Conservation (phyloP, 2,113 vertebrate genomes). For the Oryzias woworae region DNA sequence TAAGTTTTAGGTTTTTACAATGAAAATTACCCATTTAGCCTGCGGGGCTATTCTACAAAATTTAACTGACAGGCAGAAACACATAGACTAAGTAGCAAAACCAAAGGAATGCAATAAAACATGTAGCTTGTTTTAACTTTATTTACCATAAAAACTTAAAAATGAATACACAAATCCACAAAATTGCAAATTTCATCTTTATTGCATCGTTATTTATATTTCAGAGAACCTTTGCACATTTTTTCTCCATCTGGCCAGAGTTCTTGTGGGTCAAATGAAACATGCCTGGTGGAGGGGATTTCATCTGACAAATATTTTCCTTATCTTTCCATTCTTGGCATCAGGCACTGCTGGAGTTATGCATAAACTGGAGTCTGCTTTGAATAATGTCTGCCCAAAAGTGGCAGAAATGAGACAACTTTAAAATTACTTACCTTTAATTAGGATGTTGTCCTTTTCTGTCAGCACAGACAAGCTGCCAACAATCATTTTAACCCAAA, state of each 20-base stretch:
- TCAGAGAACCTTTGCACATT: conserved; percentile 17
- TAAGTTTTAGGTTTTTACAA: too few relatives aligned
- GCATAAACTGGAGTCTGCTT: conserved; percentile 48
- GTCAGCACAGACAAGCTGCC: too few relatives aligned
- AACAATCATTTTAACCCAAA: too few relatives aligned
- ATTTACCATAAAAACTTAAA: too few relatives aligned
- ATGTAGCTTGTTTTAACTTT: neutral
- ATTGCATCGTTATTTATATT: neutral
- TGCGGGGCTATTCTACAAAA: neutral
- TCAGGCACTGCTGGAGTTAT: conserved; percentile 26
- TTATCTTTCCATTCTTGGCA: conserved; percentile 68
- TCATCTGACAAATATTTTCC: conserved; percentile 70
- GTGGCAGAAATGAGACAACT: conserved; percentile 47
- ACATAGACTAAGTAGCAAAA: neutral
- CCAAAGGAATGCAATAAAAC: neutral
- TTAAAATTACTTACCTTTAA: conserved; percentile 6
- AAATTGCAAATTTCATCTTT: neutral
- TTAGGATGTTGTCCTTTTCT: neutral
- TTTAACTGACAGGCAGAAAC: neutral
- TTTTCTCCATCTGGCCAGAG: conserved; percentile 46
- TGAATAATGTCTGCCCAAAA: conserved; percentile 59
- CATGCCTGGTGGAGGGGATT: conserved; percentile 45
- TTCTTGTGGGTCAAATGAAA: conserved; percentile 48
- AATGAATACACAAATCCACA: neutral
- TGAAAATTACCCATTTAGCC: too few relatives aligned